These are phyloP conservation scores for Syndactyla subalaris DNA, from an alignment of 2,797 vertebrate species.

Conservation along the genomic window DNA sequence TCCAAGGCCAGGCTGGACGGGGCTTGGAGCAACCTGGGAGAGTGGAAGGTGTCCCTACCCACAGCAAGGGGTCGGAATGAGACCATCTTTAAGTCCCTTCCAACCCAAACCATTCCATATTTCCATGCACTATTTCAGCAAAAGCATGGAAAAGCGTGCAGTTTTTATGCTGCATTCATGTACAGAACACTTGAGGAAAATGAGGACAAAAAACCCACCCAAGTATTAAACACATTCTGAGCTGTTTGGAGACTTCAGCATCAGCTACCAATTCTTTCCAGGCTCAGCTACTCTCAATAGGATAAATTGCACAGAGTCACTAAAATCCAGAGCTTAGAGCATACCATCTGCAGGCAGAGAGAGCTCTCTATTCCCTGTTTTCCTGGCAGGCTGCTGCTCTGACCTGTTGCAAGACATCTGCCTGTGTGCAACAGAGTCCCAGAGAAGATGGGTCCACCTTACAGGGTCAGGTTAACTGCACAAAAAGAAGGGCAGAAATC, in stretches of 20 bases:
- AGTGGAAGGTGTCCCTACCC: neutral
- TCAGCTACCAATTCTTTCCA: slow-evolving; percentile 6
- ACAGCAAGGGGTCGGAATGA: neutral
- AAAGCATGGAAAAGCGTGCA: accelerated
- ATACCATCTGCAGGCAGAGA: slow-evolving; percentile 30
- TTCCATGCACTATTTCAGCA: neutral
- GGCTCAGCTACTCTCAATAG: slow-evolving; percentile 29
- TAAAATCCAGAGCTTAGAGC: slow-evolving; percentile 26
- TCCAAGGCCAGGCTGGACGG: accelerated
- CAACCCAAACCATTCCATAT: neutral
- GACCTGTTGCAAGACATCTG: slow-evolving; percentile 9
- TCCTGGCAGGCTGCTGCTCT: slow-evolving; percentile 7
- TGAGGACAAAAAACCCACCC: neutral
- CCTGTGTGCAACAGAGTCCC: neutral
- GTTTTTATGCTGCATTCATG: neutral
- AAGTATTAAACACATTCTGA: neutral
- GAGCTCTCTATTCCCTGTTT: neutral
- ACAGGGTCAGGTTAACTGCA: neutral
- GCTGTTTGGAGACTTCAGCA: neutral
- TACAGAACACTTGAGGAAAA: neutral
- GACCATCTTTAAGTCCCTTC: neutral
- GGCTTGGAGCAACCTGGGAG: accelerated
- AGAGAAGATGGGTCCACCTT: neutral
- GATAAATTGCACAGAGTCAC: neutral
- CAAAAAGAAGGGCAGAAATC: neutral